These are phyloP conservation scores for Pelecanus crispus DNA, from an alignment of 2,113 vertebrate genomes.

Conservation along the genomic window DNA sequence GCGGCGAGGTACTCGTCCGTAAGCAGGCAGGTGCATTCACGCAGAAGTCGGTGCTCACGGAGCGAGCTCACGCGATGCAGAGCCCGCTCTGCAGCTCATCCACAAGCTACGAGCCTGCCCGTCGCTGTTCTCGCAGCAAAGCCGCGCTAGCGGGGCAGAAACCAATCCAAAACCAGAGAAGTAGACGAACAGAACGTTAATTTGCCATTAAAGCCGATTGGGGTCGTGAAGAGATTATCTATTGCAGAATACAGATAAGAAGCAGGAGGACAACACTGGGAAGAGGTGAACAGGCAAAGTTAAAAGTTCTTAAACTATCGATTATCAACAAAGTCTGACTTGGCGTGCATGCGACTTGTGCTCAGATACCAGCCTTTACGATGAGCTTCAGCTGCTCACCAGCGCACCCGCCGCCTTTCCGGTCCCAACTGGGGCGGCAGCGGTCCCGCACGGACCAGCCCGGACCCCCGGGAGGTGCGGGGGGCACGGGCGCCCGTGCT, in stretches of 20 bases:
- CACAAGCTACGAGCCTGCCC: no score
- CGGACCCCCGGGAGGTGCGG: neutral
- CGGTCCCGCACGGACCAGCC: neutral
- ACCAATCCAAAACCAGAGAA: no score
- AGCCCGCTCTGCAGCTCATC: neutral
- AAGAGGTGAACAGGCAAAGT: neutral
- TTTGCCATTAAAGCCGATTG: neutral
- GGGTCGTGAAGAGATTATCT: neutral
- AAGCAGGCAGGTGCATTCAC: neutral
- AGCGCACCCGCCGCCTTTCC: neutral
- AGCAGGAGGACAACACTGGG: neutral
- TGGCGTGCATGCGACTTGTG: accelerated
- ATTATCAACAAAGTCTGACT: neutral
- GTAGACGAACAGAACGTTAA: neutral
- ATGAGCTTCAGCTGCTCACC: neutral
- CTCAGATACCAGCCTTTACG: neutral
- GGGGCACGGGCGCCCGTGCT: neutral
- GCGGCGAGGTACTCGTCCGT: accelerated
- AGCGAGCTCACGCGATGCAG: accelerated
- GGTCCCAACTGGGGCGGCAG: neutral
- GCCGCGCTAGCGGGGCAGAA: neutral
- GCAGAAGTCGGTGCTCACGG: accelerated
- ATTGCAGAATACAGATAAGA: neutral
- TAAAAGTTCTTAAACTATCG: neutral
- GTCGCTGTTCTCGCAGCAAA: neutral